Percentiles rank a stretch among this genome's conserved stretches.
Conservation (phyloP, 2,113 vertebrate species). For the Stercorarius parasiticus region DNA sequence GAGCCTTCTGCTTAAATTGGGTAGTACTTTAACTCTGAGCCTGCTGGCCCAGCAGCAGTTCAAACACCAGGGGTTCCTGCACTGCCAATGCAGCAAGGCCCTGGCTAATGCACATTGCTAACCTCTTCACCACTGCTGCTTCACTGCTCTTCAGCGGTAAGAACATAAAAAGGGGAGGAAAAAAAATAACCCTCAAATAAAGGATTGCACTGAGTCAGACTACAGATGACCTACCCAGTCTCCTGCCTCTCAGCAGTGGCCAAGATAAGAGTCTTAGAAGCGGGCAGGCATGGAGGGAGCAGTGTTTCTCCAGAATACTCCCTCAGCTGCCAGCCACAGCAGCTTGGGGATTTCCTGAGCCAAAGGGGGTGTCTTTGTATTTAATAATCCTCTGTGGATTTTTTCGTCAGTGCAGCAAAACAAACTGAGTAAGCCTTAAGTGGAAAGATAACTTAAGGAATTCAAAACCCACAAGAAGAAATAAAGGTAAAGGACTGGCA, state of each 20-base stretch:
- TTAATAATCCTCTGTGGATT: not conserved
- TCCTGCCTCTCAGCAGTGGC: not conserved
- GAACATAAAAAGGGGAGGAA: not conserved
- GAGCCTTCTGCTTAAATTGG: not conserved
- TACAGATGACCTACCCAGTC: not conserved
- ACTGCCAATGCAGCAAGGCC: not conserved
- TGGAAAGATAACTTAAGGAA: not conserved
- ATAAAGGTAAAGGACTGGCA: not conserved
- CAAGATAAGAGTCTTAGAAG: not conserved
- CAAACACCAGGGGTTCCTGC: not conserved
- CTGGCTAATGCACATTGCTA: not conserved
- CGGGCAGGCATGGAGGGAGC: not conserved
- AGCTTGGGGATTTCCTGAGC: constrained; percentile 13
- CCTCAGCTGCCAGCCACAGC: not conserved
- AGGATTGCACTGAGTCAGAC: not conserved
- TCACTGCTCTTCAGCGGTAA: not conserved
- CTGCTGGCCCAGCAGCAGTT: not conserved
- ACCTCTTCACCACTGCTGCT: not conserved
- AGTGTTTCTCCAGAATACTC: not conserved
- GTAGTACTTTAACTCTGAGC: not conserved
- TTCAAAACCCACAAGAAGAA: not conserved
- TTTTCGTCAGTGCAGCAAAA: not conserved
- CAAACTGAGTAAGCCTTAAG: not conserved
- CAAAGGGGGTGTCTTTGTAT: not conserved
- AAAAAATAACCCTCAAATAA: not conserved